These are phyloP conservation scores for Cyaniris semiargus DNA, from an alignment of 2,888 invertebrate genomes.

Conservation along the genomic window DNA sequence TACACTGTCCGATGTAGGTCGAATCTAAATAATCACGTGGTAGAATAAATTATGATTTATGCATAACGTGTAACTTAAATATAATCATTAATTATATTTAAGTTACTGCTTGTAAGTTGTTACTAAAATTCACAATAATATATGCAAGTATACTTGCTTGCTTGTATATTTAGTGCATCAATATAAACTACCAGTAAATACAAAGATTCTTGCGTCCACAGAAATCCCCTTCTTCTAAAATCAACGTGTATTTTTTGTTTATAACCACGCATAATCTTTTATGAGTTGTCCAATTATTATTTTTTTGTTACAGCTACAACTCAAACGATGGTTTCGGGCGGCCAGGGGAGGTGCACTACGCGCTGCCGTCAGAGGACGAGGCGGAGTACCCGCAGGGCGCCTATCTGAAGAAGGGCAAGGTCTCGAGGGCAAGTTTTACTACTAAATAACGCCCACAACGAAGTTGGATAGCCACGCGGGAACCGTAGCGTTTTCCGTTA, in stretches of 20 bases:
- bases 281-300: too few relatives aligned
- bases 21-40: background rate
- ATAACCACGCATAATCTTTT: too few relatives aligned
- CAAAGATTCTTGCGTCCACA: too few relatives aligned
- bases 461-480: too few relatives aligned
- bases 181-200: background rate
- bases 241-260: too few relatives aligned
- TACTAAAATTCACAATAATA: too few relatives aligned
- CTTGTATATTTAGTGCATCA: background rate
- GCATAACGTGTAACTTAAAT: too few relatives aligned
- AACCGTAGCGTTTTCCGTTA: too few relatives aligned
- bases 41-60: background rate
- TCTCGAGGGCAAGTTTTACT: conserved; percentile 80
- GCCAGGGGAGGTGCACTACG: conserved; percentile 82
- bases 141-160: too few relatives aligned
- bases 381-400: conserved; percentile 84
- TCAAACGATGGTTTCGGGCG: conserved; percentile 76
- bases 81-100: too few relatives aligned
- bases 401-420: conserved; percentile 85
- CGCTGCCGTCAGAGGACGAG: conserved; percentile 86
- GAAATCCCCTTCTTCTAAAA: too few relatives aligned
- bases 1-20: background rate
- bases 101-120: background rate
- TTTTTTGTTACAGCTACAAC: conserved; percentile 73
- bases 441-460: conserved; percentile 51